Base-by-base conservation (phyloP, 2,797 vertebrate species). In the Danio kyathit region DNA sequence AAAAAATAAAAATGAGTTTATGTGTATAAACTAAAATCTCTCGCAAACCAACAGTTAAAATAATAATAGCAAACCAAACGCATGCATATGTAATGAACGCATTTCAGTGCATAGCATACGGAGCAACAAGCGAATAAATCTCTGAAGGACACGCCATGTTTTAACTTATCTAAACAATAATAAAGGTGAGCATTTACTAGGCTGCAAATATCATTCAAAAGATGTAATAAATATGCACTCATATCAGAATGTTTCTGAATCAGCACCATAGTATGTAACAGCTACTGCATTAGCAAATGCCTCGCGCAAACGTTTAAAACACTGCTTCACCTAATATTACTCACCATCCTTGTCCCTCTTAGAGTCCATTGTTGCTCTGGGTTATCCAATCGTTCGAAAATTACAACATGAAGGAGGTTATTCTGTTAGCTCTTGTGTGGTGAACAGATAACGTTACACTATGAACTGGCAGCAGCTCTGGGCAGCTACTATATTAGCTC, bases 331-430 rank as follows among this genome's bases (percentile, higher is more conserved):
- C n/a, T n/a, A 13, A 5, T 13, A 13, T 48, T 17, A 78, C 94
- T 92, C 86, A 95, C 95, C 95, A 70, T 92, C 94, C 73, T 90
- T 93, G 14, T 95, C 94, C 79, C 92, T 92, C 87, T 94, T 95
- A 0, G 80, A 87, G 72, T 95, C 94, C 95, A 95, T 95, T 59
- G 48, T 84, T 76, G 60, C 41, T n/a, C 12, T 46, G 13, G 43
- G 67, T 14, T 11, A 59, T 16, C 10, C 52, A 16, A 54, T 71
- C 51, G 61, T 63, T 72, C 29, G 76, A 8, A 41, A 40, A 14
- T 57, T 40, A 74, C 49, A 74, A 63, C 60, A 83, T 52, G 14
- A 29, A 29, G 29, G n/a, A 29, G 29, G 29, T 29, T 29, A 3
- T 3, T 29, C 3, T 29, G 1, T 29, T 29, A 29, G 29, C 29